A percentile compares a stretch with the other conserved stretches of the same genome.
phyloP scores from a whole-genome alignment of 2,113 vertebrate species.

The Acanthisitta chloris region DNA sequence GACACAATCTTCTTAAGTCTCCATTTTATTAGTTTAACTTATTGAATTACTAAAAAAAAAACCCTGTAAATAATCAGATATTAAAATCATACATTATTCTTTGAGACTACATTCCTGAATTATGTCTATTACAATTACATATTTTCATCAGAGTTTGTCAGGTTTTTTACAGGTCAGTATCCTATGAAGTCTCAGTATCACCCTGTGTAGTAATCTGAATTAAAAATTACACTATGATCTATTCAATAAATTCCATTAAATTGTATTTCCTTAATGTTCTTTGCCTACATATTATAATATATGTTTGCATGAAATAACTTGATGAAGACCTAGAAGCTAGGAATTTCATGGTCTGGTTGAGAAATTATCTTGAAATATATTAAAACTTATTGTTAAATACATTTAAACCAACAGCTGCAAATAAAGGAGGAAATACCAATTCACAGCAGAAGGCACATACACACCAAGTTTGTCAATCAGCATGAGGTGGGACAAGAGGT shows the following conservation, averaged over 20 bases:
- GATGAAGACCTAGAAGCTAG: background rate
- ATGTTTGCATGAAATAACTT: background rate
- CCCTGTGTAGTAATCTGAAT: background rate
- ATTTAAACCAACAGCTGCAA: background rate
- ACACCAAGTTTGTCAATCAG: background rate
- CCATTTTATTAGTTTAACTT: background rate
- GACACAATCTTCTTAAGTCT: background rate
- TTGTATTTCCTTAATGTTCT: background rate
- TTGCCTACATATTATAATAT: background rate
- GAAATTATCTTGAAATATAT: background rate
- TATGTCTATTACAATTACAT: background rate
- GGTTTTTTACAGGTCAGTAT: background rate
- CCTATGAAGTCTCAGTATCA: background rate
- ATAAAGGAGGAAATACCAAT: background rate
- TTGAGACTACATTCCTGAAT: background rate
- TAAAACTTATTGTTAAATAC: background rate
- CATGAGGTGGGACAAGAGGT: background rate
- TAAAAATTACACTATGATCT: background rate
- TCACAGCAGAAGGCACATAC: background rate
- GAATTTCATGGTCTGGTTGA: background rate
- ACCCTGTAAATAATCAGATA: background rate
- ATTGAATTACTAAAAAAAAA: background rate
- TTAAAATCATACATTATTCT: background rate
- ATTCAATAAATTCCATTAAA: background rate
- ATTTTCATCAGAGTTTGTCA: background rate